phyloP scores from a whole-genome alignment of 1,140 invertebrate genomes.

The Luehdorfia chinensis region DNA sequence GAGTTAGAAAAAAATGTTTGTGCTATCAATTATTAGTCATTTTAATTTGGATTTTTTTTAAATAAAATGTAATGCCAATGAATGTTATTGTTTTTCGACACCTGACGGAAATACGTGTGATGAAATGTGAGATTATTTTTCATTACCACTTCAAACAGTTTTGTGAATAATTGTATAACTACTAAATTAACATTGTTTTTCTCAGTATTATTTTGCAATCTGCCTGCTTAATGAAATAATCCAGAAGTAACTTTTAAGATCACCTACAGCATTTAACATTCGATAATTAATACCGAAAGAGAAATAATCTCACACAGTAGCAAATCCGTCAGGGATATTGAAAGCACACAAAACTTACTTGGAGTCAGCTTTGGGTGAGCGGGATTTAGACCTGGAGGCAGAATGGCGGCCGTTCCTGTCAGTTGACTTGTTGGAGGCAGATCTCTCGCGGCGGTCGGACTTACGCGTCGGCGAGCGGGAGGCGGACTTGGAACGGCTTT shows the following conservation, averaged over 20 bases:
- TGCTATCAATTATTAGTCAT: slow-evolving; percentile 18
- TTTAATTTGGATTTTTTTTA: not conserved
- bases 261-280: too few relatives aligned
- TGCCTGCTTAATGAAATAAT: too few relatives aligned
- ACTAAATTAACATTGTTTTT: too few relatives aligned
- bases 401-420: slow-evolving; percentile 71
- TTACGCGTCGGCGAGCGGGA: slow-evolving; percentile 45
- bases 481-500: slow-evolving; percentile 60
- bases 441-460: slow-evolving; percentile 39
- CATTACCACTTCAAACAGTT: slow-evolving; percentile 19
- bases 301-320: slow-evolving; percentile 31
- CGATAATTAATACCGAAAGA: too few relatives aligned
- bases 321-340: slow-evolving; percentile 56
- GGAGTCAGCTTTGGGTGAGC: slow-evolving; percentile 53
- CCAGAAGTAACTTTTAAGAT: too few relatives aligned
- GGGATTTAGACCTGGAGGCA: slow-evolving; percentile 67
- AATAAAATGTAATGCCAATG: slow-evolving; percentile 14
- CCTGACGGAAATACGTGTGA: slow-evolving; percentile 7
- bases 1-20: slow-evolving; percentile 36
- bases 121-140: slow-evolving; percentile 24
- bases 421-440: slow-evolving; percentile 37
- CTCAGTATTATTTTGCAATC: too few relatives aligned
- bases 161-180: too few relatives aligned
- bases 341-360: slow-evolving; percentile 70
- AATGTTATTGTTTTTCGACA: not conserved